Evolutionary conservation across 1,140 invertebrate genomes (phyloP), one percentile per base, ranked within the genome.

Genomic region (Parasteatoda tepidariorum): DNA sequence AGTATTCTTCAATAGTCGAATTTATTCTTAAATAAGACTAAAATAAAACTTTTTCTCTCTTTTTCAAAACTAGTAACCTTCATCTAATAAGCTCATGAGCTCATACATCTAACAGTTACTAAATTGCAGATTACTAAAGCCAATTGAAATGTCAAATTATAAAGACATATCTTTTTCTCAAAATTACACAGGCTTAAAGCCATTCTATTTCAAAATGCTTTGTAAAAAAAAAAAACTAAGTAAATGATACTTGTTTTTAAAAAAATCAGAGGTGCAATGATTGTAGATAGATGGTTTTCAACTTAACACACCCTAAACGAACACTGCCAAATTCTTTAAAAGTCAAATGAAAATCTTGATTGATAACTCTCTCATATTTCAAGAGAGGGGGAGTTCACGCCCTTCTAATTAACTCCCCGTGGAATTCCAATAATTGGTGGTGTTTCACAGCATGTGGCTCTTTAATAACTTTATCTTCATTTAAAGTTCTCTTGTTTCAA

Each of bases 321-420:
- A 66, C n/a, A n/a, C n/a, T n/a, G n/a, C n/a, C n/a, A n/a, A n/a
- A n/a, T n/a, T n/a, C n/a, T n/a, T n/a, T n/a, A n/a, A n/a, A n/a
- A n/a, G n/a, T n/a, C n/a, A n/a, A n/a, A n/a, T n/a, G n/a, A n/a
- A n/a, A n/a, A n/a, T n/a, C n/a, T n/a, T n/a, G 62, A 66, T 66
- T 31, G 62, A 66, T 66, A 66, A 33, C 30, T 15, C 62, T 66
- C 31, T 66, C 62, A 66, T 66, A 28, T 66, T 66, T 41, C 66
- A 68, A 33, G 33, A 68, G 33, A 31, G 33, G 26, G 48, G 66
- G 38, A 38, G 30, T 48, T 26, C 66, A 38, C 66, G 38, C 66
- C 66, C 66, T 68, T n/a, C 66, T 68, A 68, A 68, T 68, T 68
- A 68, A 31, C 66, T 38, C 66, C 66, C 38, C 11, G 66, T n/a